Base-by-base conservation (phyloP, 2,888 invertebrate genomes). In the Dasypogon diadema region DNA sequence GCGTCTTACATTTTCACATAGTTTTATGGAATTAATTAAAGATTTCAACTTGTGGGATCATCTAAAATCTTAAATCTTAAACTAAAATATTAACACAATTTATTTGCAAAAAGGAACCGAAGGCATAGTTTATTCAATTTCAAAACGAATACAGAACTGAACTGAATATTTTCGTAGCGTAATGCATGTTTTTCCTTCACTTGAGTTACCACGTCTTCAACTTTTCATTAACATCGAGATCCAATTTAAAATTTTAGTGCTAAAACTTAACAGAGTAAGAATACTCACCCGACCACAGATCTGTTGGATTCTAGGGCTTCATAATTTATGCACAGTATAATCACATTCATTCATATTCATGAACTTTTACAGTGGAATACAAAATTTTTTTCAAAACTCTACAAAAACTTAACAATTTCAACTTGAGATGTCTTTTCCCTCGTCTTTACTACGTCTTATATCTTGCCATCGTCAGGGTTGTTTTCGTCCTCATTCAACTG, bases 321-420 rank as follows among this genome's bases (percentile, higher is more conserved):
- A 56, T 75, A 75, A 75, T 76, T 76, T 76, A 76, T 76, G 76
- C 76, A 72, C 73, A 24, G 76, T 54, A 76, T 76, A 76, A 76
- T 76, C 63, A 76, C 76, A 73, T 76, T 76, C 76, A 76, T 76
- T 76, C 76, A 76, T 76, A 76, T 76, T 76, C 76, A 76, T 76
- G 76, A 76, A 76, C 63, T 76, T 63, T 76, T 73, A 76, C 73
- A 72, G 48, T 72, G 72, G 63, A 73, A 73, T 76, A 58, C 73
- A 76, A 76, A 76, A 76, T 73, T 76, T 76, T n/a, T 73, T 76
- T 76, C 73, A 76, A 76, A 76, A 76, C 76, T 76, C 63, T 72
- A 73, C 63, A 73, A 76, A 76, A 76, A 76, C 76, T 76, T 76
- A 73, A 76, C 76, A 76, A 73, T 73, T 75, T 70, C 70, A 56